Evolutionary conservation across 2,888 invertebrate genomes (phyloP), one percentile per base, ranked within the genome.

Genomic region (Baronia brevicornis): DNA sequence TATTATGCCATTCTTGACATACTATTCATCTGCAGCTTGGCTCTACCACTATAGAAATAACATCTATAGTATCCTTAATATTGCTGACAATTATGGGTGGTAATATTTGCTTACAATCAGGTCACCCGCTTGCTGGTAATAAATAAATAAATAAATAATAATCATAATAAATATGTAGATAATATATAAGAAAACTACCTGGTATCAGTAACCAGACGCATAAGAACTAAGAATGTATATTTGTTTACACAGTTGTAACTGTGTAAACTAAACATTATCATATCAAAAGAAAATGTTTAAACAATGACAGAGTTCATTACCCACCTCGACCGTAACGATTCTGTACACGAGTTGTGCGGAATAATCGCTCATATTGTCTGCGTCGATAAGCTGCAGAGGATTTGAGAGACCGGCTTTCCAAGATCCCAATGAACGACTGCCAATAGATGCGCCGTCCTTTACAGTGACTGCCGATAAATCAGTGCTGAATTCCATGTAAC

Each of bases 341-440:
- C 94, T 87, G 74, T 96, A 96, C n/a, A 93, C 92, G 14, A 91
- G 89, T 51, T 92, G 90, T 2, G 94, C 93, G 0, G 91, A 91
- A 48, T 92, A 90, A 67, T 91, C 93, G 48, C 84, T 87, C 86
- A 93, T 89, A 28, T 87, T 87, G 44, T 86, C 86, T 23, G 89
- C 87, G 66, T 90, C 89, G 44, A 84, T 86, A 47, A 91, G 87
- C 26, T 87, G 77, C 32, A 95, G 71, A 5, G 88, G 87, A 18
- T 88, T 88, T 37, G 89, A 85, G 12, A 93, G 86, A 10, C 93
- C 92, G 6, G 94, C 91, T 48, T 88, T 87, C 95, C 95, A 95
- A 3, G 87, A 87, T 20, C 93, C 95, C 38, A 94, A 73, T 7
- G 85, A 73, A 38, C 88, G 87, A 22, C 91, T 90, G 44, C 91